Base-by-base conservation (phyloP, 2,888 invertebrate species). In the Ophioninae sp. region DNA sequence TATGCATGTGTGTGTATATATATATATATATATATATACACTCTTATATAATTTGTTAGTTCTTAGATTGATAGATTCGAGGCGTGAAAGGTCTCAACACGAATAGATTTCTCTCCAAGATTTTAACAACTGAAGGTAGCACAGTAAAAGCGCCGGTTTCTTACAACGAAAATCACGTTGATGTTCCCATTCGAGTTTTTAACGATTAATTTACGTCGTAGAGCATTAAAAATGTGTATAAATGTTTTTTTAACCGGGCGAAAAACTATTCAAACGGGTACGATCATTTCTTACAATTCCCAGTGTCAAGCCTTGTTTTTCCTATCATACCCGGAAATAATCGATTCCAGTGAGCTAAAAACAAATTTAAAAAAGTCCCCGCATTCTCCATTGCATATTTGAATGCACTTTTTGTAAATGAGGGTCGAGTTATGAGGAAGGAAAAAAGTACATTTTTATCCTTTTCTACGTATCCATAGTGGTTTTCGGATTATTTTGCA, bases 51-150 rank as follows among this genome's bases (percentile, higher is more conserved):
- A 69, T 81, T 69, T 78, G 23, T 62, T 87, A 86, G 78, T 86
- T 87, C 75, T 87, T 84, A 85, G 84, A 87, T 81, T 81, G 82
- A 88, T 88, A 89, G 86, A 89, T 83, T 90, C 87, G 88, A 89
- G 79, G 89, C 87, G 85, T 86, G 86, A 88, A 86, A 88, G 83
- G 88, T 86, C 85, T 88, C 88, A 91, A 91, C 91, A 91, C 88
- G 87, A 87, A 90, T 91, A 91, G 87, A 91, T 87, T 89, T 89
- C 87, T 91, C 85, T 90, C 88, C 85, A 89, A 89, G 85, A 88
- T 81, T 88, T 85, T 86, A 91, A 91, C 90, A 89, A 91, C 85
- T 87, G 86, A 90, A 91, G 87, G 87, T 89, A 89, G 87, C 87
- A 91, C 87, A 87, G 84, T 90, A 86, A 89, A 90, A 88, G 87